Percentiles rank a stretch among this genome's conserved stretches.
Conservation (phyloP, 2,113 vertebrate species). For the Rhadina sibilatrix region DNA sequence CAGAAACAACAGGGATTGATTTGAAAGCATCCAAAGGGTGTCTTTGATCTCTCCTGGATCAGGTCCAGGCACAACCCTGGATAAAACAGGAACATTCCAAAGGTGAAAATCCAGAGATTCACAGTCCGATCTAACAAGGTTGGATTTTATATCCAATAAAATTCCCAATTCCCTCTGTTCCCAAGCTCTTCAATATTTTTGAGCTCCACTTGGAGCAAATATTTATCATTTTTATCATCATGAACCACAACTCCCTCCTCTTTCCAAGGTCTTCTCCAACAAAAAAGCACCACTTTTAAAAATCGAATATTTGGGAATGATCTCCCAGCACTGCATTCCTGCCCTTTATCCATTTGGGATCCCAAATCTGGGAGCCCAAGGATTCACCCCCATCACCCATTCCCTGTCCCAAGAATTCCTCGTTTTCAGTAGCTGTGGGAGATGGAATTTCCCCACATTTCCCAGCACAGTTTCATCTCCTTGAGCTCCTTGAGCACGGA, state of each 20-base stretch:
- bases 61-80: not conserved
- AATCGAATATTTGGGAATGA: not conserved
- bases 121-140: not conserved
- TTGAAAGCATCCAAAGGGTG: not conserved
- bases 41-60: not conserved
- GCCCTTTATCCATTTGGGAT: not conserved
- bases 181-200: not conserved
- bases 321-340: not conserved
- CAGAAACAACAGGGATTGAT: not conserved
- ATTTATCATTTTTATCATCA: not conserved
- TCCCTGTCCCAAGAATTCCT: not conserved
- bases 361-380: not conserved
- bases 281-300: not conserved
- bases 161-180: not conserved
- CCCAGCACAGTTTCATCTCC: not conserved
- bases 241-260: not conserved
- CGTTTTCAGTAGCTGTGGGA: not conserved
- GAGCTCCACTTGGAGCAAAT: not conserved
- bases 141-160: not conserved
- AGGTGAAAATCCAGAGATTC: not conserved
- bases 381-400: not conserved
- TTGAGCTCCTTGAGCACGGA: accelerated
- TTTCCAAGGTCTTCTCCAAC: not conserved
- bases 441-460: not conserved
- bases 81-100: not conserved